These are phyloP conservation scores for Micropoecilia bifurca DNA, from an alignment of 2,797 vertebrate species.

Conservation along the genomic window DNA sequence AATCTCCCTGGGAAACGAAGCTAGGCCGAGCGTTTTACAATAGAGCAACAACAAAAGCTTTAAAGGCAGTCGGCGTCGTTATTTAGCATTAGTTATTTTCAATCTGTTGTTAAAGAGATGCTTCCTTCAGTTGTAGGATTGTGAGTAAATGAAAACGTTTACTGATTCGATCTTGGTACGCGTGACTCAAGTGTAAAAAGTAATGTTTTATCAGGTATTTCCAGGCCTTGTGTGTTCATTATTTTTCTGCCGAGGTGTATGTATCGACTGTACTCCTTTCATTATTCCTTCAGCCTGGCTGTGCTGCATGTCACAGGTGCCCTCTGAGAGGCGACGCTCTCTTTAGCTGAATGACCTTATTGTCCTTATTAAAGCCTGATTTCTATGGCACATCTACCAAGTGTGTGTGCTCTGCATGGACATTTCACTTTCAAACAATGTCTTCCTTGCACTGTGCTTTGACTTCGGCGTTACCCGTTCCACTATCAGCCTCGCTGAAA, in stretches of 20 bases:
- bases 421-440: conserved; percentile 23
- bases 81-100: neutral
- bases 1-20: conserved; percentile 16
- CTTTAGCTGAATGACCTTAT: conserved; percentile 45
- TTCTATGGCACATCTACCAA: conserved; percentile 31
- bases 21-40: conserved; percentile 6
- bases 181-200: conserved; percentile 14
- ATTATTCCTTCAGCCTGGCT: conserved; percentile 14
- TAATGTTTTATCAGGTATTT: conserved; percentile 4
- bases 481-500: neutral
- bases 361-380: conserved; percentile 34
- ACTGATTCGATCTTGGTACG: neutral
- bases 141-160: neutral
- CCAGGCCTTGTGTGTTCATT: neutral
- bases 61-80: neutral
- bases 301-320: conserved; percentile 16
- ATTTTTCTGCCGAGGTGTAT: conserved; percentile 18
- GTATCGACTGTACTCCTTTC: conserved; percentile 12
- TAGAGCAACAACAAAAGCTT: conserved; percentile 4
- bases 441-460: neutral
- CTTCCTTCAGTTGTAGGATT: neutral
- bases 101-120: neutral
- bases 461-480: conserved; percentile 23
- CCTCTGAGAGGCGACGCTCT: conserved; percentile 24
- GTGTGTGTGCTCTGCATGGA: conserved; percentile 11